Percentiles rank a stretch among this genome's conserved stretches.
These are phyloP conservation scores for Sebastes hopkinsi DNA, from an alignment of 2,797 vertebrate genomes.

Conservation along the genomic window DNA sequence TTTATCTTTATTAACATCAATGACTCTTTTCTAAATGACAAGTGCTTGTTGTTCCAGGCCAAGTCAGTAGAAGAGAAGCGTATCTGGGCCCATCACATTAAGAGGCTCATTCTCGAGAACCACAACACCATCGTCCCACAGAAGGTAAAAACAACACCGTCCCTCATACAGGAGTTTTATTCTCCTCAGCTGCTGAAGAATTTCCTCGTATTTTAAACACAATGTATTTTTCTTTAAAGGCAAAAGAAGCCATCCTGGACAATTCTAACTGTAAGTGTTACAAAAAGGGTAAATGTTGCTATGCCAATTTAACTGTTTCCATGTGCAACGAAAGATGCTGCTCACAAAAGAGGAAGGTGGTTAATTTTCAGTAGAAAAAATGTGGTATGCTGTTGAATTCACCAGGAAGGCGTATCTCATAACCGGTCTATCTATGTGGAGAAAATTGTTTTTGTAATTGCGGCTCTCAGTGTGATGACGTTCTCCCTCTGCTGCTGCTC, in stretches of 20 bases:
- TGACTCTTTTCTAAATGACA: background rate
- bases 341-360: conserved; percentile 6
- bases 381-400: conserved; percentile 23
- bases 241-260: conserved; percentile 92
- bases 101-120: conserved; percentile 97
- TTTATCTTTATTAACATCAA: background rate
- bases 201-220: background rate
- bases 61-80: conserved; percentile 93
- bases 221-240: conserved; percentile 73
- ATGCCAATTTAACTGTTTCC: conserved; percentile 22
- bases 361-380: conserved; percentile 32
- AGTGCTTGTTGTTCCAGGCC: conserved; percentile 79
- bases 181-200: background rate
- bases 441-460: conserved; percentile 42
- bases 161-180: background rate
- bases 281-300: background rate
- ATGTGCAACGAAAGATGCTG: conserved; percentile 40
- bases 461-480: conserved; percentile 22
- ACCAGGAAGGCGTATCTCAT: conserved; percentile 3
- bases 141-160: conserved; percentile 81
- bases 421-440: background rate
- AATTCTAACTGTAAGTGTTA: conserved; percentile 90
- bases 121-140: conserved; percentile 93
- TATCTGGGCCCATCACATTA: conserved; percentile 95
- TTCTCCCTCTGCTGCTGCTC: conserved; percentile 16